Evolutionary conservation across 2,888 invertebrate species (phyloP).

Genomic region (Lysandra coridon): DNA sequence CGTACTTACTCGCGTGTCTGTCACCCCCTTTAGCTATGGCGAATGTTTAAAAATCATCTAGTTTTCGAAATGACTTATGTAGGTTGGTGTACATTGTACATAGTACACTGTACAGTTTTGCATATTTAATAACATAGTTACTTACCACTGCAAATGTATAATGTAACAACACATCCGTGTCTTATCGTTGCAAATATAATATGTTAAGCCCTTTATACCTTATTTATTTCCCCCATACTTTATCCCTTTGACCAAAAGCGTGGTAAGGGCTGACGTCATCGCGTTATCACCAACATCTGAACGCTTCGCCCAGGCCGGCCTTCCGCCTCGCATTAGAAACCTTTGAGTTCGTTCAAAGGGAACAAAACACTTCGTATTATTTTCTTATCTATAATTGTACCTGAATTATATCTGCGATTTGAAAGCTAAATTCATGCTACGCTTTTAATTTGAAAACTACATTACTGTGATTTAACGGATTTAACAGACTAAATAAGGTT

Average conservation of each 20-base stretch:
- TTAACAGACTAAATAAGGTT: not conserved
- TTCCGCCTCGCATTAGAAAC: slow-evolving; percentile 61
- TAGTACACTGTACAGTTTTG: not conserved
- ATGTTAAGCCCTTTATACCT: not conserved
- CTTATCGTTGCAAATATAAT: not conserved
- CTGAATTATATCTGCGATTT: slow-evolving; percentile 17
- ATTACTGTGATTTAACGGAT: not conserved
- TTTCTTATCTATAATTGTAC: slow-evolving; percentile 29
- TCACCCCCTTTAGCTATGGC: too few relatives aligned
- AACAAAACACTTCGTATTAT: slow-evolving; percentile 23
- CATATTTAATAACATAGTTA: too few relatives aligned
- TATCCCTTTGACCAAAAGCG: slow-evolving; percentile 27
- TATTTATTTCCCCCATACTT: slow-evolving; percentile 1
- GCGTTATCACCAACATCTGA: slow-evolving; percentile 60
- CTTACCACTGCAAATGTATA: too few relatives aligned
- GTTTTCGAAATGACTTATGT: too few relatives aligned
- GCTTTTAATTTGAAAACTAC: slow-evolving; percentile 12
- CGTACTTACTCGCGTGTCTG: too few relatives aligned
- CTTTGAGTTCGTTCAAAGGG: slow-evolving; percentile 49
- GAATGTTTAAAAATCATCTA: too few relatives aligned
- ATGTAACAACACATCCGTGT: not conserved
- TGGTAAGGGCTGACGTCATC: slow-evolving; percentile 57
- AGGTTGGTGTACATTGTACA: not conserved
- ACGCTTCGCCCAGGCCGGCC: slow-evolving; percentile 55
- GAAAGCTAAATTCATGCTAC: not conserved